Conservation (phyloP, 2,888 invertebrate species). For the Agrotis puta region DNA sequence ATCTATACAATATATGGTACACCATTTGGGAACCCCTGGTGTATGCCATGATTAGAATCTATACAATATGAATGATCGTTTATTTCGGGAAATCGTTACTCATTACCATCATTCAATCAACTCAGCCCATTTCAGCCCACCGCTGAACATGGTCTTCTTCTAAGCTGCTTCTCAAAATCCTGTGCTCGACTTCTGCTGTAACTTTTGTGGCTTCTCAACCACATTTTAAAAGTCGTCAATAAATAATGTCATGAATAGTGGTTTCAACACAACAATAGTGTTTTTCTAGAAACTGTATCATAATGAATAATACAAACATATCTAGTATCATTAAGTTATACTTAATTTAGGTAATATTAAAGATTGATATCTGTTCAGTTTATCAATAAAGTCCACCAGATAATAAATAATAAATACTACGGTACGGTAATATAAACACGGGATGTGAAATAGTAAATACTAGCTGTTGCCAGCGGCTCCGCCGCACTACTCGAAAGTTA, state of each 20-base stretch:
- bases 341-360: neutral
- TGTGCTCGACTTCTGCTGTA: neutral
- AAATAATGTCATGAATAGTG: neutral
- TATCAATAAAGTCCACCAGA: neutral
- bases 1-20: too few species aligned
- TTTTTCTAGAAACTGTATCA: too few species aligned
- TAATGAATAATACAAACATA: too few species aligned
- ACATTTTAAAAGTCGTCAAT: neutral
- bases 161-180: neutral
- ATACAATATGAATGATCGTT: neutral
- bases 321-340: neutral
- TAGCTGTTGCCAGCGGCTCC: too few species aligned
- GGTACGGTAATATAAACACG: neutral
- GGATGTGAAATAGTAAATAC: neutral
- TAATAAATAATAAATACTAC: conserved; percentile 11
- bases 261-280: too few species aligned
- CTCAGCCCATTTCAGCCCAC: neutral
- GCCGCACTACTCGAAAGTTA: too few species aligned
- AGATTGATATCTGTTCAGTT: neutral
- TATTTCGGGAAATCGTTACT: neutral
- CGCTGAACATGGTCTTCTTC: neutral
- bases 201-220: neutral
- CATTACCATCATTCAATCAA: neutral
- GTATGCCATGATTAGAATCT: neutral
- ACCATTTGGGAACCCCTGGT: too few species aligned